Conservation (phyloP, 2,888 invertebrate genomes). For the Unio pictorum region DNA sequence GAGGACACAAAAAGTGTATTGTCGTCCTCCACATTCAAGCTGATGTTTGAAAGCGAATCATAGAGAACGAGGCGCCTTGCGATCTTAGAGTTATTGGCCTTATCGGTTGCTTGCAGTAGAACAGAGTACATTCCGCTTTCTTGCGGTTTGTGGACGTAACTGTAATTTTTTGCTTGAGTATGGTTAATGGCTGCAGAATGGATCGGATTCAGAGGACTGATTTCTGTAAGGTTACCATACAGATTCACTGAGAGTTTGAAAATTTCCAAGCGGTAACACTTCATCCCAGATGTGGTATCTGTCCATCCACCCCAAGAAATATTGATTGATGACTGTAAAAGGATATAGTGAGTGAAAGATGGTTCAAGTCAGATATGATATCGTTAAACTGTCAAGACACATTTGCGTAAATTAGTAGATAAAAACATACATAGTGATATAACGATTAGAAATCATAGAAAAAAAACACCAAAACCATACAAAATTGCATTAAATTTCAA, state of each 20-base stretch:
- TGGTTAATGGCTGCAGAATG: not conserved
- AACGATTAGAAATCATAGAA: no score
- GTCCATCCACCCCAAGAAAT: slow-evolving; percentile 11
- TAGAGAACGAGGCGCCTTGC: not conserved
- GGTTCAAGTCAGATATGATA: no score
- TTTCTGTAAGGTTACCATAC: slow-evolving; percentile 10
- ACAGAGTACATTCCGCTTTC: slow-evolving; percentile 1
- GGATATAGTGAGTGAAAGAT: no score
- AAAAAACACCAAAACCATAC: no score
- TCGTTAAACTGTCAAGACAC: no score
- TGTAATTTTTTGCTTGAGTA: no score
- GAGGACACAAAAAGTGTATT: slow-evolving; percentile 21
- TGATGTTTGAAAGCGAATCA: no score
- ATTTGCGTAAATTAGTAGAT: no score
- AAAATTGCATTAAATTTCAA: no score
- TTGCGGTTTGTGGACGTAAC: not conserved
- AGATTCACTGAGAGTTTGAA: slow-evolving; percentile 8
- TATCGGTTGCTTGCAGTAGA: not conserved
- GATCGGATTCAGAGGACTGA: slow-evolving; percentile 6
- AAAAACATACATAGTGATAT: no score
- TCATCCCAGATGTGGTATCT: slow-evolving; percentile 8
- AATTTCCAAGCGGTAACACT: slow-evolving; percentile 6
- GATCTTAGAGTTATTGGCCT: slow-evolving; percentile 2
- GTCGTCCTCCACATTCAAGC: not conserved
- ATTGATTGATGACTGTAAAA: no score